Percentiles rank a stretch among this genome's conserved stretches.
Evolutionary conservation across 2,113 vertebrate species (phyloP).

Genomic region (Lophura nycthemera): DNA sequence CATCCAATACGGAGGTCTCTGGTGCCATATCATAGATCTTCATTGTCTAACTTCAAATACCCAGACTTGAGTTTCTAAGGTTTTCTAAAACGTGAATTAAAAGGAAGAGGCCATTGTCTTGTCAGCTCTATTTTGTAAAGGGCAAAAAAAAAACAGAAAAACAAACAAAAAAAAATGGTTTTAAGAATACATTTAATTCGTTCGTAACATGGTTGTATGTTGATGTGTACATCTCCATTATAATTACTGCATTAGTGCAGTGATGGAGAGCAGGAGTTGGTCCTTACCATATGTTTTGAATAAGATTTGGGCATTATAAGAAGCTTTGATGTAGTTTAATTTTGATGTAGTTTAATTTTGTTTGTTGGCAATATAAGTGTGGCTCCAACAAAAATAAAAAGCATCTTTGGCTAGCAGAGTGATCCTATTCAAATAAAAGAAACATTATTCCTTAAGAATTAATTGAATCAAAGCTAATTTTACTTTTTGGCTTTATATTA

Average conservation of each 20-base stretch:
- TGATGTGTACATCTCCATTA: background rate
- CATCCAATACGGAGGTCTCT: background rate
- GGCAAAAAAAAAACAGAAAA: no score
- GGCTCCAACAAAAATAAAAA: background rate
- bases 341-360: background rate
- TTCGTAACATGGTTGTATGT: background rate
- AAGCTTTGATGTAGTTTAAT: background rate
- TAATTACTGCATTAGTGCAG: background rate
- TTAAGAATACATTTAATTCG: background rate
- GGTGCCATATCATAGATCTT: slow-evolving; percentile 18
- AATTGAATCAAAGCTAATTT: background rate
- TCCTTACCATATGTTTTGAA: background rate
- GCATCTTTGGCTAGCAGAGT: background rate
- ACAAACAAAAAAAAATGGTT: background rate
- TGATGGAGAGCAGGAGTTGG: background rate
- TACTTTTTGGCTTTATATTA: background rate
- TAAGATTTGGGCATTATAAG: background rate
- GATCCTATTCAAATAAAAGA: background rate
- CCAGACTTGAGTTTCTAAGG: background rate
- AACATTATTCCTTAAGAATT: background rate
- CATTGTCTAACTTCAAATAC: slow-evolving; percentile 4
- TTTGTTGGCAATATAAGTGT: background rate
- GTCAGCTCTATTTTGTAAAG: slow-evolving; percentile 8
- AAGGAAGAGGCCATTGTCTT: background rate
- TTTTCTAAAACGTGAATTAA: slow-evolving; percentile 18